Base-by-base conservation (phyloP, 2,888 invertebrate genomes). In the Trichopoda pennipes region DNA sequence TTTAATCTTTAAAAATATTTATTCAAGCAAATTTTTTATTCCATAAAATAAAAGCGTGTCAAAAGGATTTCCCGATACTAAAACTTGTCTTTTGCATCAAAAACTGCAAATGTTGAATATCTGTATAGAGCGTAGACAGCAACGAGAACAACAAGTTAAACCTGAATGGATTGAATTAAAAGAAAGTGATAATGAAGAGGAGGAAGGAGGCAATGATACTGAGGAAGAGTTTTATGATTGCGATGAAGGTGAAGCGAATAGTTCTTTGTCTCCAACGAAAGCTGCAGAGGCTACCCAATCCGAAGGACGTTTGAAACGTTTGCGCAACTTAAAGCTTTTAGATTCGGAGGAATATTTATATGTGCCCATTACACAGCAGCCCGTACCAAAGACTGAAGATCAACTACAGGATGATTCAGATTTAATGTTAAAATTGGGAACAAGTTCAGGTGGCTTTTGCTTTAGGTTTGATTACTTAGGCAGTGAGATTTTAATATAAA, bases 371-470 rank as follows among this genome's bases (percentile, higher is more conserved):
- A 97, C 97, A 0, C 94, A 98, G 93, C 98, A 99, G 87, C 96
- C 97, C 0, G 96, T 97, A 6, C 98, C 99, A 14, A 97, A 99
- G 93, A 99, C 99, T 1, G 99, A 99, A 90, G 99, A 99, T 91
- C 96, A 98, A 90, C 91, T 99, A 79, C 97, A 98, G 88, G 97
- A 98, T 88, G 98, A 99, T 89, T 96, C 97, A 0, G 96, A 97
- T 89, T 94, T 97, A 66, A 94, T 99, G 92, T 93, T 97, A 63
- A 95, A 96, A 85, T 92, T 99, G 35, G 98, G 98, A 2, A 95
- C 97, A 1, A 95, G 96, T 87, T 95, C 96, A 12, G 91, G 91
- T 89, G 32, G 61, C n/a, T n/a, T 21, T 17, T 9, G 12, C 0
- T 42, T 51, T 68, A 51, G 44, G 23, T n/a, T n/a, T 19, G n/a